Conservation (phyloP, 2,888 invertebrate genomes). For the Aphodius sticticus region DNA sequence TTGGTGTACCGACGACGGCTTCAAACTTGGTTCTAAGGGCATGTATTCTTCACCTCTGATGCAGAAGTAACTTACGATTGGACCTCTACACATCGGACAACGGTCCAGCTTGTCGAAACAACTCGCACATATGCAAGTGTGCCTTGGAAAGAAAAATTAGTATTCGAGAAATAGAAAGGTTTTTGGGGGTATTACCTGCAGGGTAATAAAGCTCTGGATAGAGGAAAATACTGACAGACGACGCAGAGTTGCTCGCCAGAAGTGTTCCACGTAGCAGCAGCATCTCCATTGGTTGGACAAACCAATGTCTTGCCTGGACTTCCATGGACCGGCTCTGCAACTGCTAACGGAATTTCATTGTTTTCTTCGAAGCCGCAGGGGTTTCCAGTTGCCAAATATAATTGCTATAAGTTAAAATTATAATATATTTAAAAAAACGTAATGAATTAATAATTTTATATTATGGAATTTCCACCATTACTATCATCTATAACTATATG, state of each 20-base stretch:
- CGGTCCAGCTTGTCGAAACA: constrained; percentile 83
- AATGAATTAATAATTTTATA: constrained; percentile 10
- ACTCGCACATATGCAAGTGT: constrained; percentile 84
- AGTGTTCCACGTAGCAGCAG: constrained; percentile 64
- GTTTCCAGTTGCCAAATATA: constrained; percentile 78
- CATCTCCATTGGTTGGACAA: constrained; percentile 59
- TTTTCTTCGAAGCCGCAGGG: constrained; percentile 65
- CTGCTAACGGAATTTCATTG: constrained; percentile 62
- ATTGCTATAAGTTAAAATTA: constrained; percentile 67
- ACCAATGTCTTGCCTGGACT: constrained; percentile 54
- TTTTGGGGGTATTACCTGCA: constrained; percentile 62
- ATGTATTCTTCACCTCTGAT: constrained; percentile 80
- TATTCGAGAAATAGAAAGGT: neutral
- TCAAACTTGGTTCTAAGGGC: constrained; percentile 62
- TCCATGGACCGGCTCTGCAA: constrained; percentile 64
- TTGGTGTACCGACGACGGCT: constrained; percentile 44
- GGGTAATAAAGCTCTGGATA: constrained; percentile 82
- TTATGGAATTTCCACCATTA: neutral
- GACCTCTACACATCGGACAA: constrained; percentile 88
- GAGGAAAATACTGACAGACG: constrained; percentile 81
- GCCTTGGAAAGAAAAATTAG: constrained; percentile 59
- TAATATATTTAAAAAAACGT: constrained; percentile 16
- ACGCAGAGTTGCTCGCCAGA: constrained; percentile 75
- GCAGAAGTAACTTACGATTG: constrained; percentile 85
- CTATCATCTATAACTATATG: too few relatives aligned